Base-by-base conservation (phyloP, 1,140 invertebrate species). In the Drosophila prosaltans region DNA sequence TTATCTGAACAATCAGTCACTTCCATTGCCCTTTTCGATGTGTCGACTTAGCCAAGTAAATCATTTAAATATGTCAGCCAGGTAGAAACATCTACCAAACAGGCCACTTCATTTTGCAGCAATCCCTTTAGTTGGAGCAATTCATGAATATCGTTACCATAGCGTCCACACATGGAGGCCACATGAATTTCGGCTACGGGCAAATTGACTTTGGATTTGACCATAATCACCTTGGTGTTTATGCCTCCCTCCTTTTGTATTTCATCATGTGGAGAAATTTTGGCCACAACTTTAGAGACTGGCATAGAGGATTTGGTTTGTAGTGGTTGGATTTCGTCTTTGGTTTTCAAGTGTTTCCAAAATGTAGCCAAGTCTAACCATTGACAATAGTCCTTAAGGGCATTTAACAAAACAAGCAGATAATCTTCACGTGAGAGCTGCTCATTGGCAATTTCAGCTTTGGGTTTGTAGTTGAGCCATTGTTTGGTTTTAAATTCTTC, bases 401-500 rank as follows among this genome's bases (percentile, higher is more conserved):
- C 84, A 16, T 62, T 43, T 0, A 88, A 70, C 16, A 89, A 45
- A 7, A 89, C 45, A 2, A 51, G 55, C 0, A 89, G 40, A 48
- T 86, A 86, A 61, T 88, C 84, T 28, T 86, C 80, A 6, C 84
- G 76, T 1, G 80, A 74, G 54, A 86, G 43, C 24, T 74, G 83
- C 11, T 24, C 60, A 5, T 65, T 40, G 0, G 71, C 72, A 11
- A 83, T 83, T 26, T 68, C 43, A 3, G 41, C 58, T 32, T 64
- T 64, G 7, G 80, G 67, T 26, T 69, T 86, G 24, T 86, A 86
- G 7, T 62, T 88, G 0, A 78, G 8, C 83, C 83, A 86, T 7
- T 80, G 84, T 7, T 79, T 66, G 0, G 24, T 0, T 3, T n/a
- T 65, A 4, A 88, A 76, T 5, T 89, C 83, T 11, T 78, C 70